Evolutionary conservation across 2,113 vertebrate species (phyloP).

Genomic region (Polypterus bichir): DNA sequence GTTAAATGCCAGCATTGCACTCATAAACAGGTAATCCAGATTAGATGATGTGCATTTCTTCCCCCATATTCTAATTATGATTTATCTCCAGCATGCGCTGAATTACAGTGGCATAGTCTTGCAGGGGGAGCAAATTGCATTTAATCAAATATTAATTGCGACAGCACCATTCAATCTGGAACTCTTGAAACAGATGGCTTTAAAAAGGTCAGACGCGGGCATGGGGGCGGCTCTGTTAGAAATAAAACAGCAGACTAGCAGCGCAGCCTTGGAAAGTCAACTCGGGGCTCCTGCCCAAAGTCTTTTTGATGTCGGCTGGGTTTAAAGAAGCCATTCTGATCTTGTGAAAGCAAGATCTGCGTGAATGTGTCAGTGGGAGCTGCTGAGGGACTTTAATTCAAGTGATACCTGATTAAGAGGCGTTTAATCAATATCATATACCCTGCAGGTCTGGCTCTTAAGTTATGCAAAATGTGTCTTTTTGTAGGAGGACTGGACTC

Average conservation of each 20-base stretch:
- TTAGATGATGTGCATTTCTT: no score
- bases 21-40: no score
- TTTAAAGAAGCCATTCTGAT: constrained; percentile 37
- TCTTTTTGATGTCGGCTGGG: constrained; percentile 44
- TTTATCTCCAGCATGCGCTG: no score
- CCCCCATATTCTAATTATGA: no score
- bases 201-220: constrained; percentile 48
- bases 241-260: constrained; percentile 27
- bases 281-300: constrained; percentile 31
- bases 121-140: background rate
- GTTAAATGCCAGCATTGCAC: no score
- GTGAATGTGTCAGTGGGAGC: constrained; percentile 3
- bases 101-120: no score
- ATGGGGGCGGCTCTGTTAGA: constrained; percentile 27
- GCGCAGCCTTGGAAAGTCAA: constrained; percentile 24
- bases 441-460: background rate
- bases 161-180: constrained; percentile 13
- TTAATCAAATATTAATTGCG: constrained; percentile 17
- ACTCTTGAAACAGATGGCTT: constrained; percentile 32
- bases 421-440: constrained; percentile 18
- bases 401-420: constrained; percentile 11
- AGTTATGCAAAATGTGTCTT: no score
- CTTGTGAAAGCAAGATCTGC: background rate
- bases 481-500: no score
- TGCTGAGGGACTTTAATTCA: constrained; percentile 4